These are phyloP conservation scores for Mantis religiosa DNA, from an alignment of 2,888 invertebrate species.

Conservation along the genomic window DNA sequence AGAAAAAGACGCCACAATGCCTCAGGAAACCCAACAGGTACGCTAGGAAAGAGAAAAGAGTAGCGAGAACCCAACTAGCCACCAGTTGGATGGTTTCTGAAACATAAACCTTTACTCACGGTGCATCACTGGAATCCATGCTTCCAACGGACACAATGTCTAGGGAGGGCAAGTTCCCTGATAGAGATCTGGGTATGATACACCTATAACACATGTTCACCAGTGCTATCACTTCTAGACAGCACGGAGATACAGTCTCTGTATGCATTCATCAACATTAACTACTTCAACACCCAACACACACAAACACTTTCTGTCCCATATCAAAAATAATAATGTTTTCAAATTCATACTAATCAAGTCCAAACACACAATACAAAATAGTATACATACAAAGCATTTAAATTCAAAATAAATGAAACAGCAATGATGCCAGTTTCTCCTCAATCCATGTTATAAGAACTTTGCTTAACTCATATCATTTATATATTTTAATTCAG, in stretches of 20 bases:
- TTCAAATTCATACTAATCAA: background rate
- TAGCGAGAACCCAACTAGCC: background rate
- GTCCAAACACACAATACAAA: too few relatives aligned
- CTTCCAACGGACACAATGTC: slow-evolving; percentile 23
- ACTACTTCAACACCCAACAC: background rate
- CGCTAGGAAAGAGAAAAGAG: background rate
- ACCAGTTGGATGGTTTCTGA: background rate
- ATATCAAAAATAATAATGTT: background rate
- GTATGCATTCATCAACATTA: background rate
- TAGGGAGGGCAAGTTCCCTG: slow-evolving; percentile 56
- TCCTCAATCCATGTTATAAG: too few relatives aligned
- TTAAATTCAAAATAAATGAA: too few relatives aligned
- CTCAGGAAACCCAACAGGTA: background rate
- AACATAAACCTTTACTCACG: slow-evolving; percentile 8
- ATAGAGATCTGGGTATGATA: slow-evolving; percentile 88
- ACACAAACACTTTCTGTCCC: background rate
- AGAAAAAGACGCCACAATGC: background rate
- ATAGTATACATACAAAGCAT: too few relatives aligned
- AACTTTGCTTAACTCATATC: too few relatives aligned
- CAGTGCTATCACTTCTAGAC: slow-evolving; percentile 9
- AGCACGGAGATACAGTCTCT: background rate
- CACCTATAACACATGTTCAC: slow-evolving; percentile 52
- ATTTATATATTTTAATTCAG: too few relatives aligned
- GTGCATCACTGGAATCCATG: slow-evolving; percentile 14
- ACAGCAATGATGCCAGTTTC: too few relatives aligned